phyloP scores from a whole-genome alignment of 1,140 invertebrate genomes.

The Colletes latitarsis region DNA sequence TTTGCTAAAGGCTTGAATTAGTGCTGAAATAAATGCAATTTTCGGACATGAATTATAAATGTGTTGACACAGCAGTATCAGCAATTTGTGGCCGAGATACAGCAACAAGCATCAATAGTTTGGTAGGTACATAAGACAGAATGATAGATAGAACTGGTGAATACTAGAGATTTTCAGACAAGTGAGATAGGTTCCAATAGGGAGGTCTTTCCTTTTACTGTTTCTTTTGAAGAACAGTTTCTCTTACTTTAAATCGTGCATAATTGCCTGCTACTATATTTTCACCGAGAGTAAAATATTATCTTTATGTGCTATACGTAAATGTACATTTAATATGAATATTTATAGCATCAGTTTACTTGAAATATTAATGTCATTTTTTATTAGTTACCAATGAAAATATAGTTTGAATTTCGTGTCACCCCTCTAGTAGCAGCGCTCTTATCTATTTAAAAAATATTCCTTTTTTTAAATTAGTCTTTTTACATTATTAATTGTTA shows the following conservation, averaged over 20 bases:
- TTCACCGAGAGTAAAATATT: constrained; percentile 19
- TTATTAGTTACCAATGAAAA: constrained; percentile 38
- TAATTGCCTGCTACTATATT: constrained; percentile 46
- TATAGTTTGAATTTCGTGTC: constrained; percentile 20
- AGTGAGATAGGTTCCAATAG: constrained; percentile 54
- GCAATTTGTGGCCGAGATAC: constrained; percentile 79
- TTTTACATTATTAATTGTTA: not conserved
- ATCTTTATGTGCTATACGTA: not conserved
- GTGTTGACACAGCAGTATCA: constrained; percentile 77
- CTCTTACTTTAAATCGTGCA: constrained; percentile 1
- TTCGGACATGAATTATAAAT: constrained; percentile 71
- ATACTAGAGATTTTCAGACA: constrained; percentile 55
- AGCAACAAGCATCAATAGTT: constrained; percentile 80
- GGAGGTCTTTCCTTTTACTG: constrained; percentile 1
- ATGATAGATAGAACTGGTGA: constrained; percentile 60
- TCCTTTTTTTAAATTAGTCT: not conserved
- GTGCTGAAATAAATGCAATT: constrained; percentile 74
- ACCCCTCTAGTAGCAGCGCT: constrained; percentile 45
- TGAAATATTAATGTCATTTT: too few relatives aligned
- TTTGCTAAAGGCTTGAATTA: constrained; percentile 55
- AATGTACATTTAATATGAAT: not conserved
- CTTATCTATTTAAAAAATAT: not conserved
- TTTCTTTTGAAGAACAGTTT: too few relatives aligned
- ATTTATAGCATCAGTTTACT: not conserved
- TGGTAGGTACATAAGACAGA: constrained; percentile 71